A percentile compares a stretch with the other conserved stretches of the same genome.
Evolutionary conservation across 2,888 invertebrate species (phyloP).

Genomic region (Mythimna lalbum): DNA sequence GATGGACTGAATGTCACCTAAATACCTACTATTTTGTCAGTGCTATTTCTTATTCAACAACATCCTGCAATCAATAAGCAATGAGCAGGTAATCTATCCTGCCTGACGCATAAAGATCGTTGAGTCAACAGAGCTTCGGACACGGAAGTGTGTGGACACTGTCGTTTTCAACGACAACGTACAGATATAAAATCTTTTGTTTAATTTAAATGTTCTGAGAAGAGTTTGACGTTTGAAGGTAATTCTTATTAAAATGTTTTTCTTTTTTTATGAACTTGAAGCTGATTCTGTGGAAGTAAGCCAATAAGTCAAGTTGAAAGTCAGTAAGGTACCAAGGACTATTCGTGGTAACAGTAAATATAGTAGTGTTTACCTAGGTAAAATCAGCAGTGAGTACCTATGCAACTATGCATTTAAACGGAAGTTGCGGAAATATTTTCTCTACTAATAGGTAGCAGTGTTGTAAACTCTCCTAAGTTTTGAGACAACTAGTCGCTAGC

Average conservation of each 20-base stretch:
- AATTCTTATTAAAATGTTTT: background rate
- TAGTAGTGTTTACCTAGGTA: background rate
- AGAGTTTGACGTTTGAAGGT: background rate
- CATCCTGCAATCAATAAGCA: background rate
- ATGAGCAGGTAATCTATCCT: background rate
- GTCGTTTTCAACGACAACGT: constrained; percentile 45
- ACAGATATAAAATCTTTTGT: constrained; percentile 18
- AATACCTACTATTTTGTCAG: too few relatives aligned
- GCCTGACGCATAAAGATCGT: constrained; percentile 22
- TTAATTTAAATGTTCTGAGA: constrained; percentile 21
- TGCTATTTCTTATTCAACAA: too few relatives aligned
- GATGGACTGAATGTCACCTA: too few relatives aligned
- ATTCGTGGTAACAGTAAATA: background rate
- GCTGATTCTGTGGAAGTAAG: background rate
- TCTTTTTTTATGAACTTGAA: background rate
- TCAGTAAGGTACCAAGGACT: background rate
- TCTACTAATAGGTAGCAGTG: too few relatives aligned
- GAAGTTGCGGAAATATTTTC: too few relatives aligned
- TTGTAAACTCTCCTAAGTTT: too few relatives aligned
- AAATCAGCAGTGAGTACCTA: too few relatives aligned
- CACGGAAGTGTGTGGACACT: constrained; percentile 53
- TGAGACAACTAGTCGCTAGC: too few relatives aligned
- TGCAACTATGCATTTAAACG: too few relatives aligned
- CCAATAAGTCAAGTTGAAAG: constrained; percentile 1
- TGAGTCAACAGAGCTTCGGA: constrained; percentile 30